Percentiles rank a stretch among this genome's conserved stretches.
Evolutionary conservation across 2,797 vertebrate species (phyloP).

Genomic region (Lemur catta): DNA sequence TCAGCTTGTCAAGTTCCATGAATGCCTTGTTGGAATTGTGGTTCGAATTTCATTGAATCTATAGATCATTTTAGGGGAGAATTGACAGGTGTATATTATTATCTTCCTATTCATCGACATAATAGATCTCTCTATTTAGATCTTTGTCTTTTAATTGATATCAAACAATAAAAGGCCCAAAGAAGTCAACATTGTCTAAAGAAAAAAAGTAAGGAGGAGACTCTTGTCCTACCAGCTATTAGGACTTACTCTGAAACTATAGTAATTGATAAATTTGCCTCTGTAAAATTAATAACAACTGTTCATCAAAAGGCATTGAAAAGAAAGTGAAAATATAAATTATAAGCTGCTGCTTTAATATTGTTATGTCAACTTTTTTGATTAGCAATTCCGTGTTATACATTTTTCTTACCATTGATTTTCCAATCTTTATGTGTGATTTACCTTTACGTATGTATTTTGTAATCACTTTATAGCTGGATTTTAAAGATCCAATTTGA

Average conservation of each 20-base stretch:
- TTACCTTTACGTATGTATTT: not conserved
- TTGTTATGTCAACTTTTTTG: not conserved
- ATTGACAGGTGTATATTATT: not conserved
- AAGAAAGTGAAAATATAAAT: not conserved
- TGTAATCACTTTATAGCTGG: not conserved
- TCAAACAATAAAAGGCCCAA: not conserved
- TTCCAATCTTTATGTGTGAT: not conserved
- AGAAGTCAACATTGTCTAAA: not conserved
- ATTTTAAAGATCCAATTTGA: not conserved
- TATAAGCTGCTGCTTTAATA: not conserved
- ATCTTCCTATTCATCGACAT: not conserved
- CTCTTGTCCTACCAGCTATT: not conserved
- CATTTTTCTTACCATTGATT: not conserved
- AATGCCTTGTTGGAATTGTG: not conserved
- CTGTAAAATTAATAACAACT: not conserved
- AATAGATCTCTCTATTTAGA: not conserved
- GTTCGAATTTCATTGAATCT: not conserved
- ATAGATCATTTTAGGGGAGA: not conserved
- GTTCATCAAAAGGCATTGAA: not conserved
- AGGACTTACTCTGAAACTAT: not conserved
- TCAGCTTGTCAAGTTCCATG: not conserved
- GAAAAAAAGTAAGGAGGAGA: not conserved
- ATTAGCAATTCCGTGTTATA: not conserved
- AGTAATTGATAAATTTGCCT: not conserved
- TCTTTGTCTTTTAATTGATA: not conserved